Percentiles rank a stretch among this genome's conserved stretches.
These are phyloP conservation scores for Lissonota sp. DNA, from an alignment of 2,888 invertebrate species.

Conservation along the genomic window DNA sequence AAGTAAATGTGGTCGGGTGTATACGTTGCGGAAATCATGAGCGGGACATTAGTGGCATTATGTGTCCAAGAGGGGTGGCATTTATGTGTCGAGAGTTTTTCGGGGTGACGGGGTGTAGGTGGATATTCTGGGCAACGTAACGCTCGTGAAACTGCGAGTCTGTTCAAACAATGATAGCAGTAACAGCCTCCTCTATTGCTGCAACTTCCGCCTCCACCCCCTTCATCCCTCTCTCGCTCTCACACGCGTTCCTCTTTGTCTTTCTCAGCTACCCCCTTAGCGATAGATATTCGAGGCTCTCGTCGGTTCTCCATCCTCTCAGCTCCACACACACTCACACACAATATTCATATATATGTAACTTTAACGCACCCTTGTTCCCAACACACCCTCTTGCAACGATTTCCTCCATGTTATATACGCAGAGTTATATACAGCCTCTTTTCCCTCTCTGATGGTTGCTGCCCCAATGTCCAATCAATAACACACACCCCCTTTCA, in stretches of 20 bases:
- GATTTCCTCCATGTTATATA: slow-evolving; percentile 55
- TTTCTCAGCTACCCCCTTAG: slow-evolving; percentile 47
- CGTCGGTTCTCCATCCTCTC: slow-evolving; percentile 29
- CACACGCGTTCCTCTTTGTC: slow-evolving; percentile 56
- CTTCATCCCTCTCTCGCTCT: slow-evolving; percentile 56
- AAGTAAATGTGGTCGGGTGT: slow-evolving; percentile 52
- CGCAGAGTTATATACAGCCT: slow-evolving; percentile 47
- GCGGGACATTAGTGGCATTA: slow-evolving; percentile 79
- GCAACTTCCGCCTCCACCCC: slow-evolving; percentile 67
- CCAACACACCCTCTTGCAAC: slow-evolving; percentile 43
- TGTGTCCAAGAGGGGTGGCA: slow-evolving; percentile 65
- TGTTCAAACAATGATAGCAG: slow-evolving; percentile 84
- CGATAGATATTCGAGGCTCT: slow-evolving; percentile 30
- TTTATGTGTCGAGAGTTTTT: too few species aligned
- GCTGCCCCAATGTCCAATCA: slow-evolving; percentile 78
- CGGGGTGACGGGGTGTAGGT: slow-evolving; percentile 8
- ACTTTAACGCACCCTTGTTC: slow-evolving; percentile 53
- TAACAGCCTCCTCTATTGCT: slow-evolving; percentile 74
- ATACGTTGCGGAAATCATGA: slow-evolving; percentile 65
- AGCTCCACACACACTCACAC: neutral
- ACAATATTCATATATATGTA: slow-evolving; percentile 20
- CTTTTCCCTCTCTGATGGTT: slow-evolving; percentile 63
- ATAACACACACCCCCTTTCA: slow-evolving; percentile 74
- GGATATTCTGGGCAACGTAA: slow-evolving; percentile 62
- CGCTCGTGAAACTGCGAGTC: slow-evolving; percentile 82